These are phyloP conservation scores for Leucozona laternaria DNA, from an alignment of 2,888 invertebrate species.

Conservation along the genomic window DNA sequence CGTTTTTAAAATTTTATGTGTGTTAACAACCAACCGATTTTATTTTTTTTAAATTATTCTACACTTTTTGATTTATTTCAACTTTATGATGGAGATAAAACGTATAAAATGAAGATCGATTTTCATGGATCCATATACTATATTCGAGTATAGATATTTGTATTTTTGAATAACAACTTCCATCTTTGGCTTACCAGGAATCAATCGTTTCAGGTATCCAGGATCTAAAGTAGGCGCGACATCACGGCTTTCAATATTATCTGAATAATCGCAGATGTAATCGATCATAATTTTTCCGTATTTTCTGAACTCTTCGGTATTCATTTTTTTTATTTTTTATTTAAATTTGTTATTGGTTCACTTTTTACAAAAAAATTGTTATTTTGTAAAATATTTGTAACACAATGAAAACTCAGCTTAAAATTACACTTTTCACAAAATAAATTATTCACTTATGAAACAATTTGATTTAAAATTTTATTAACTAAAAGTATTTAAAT, in stretches of 20 bases:
- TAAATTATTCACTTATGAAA: conserved; percentile 3
- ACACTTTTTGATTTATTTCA: too few species aligned
- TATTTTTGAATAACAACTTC: background rate
- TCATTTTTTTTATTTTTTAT: conserved; percentile 85
- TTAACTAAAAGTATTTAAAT: background rate
- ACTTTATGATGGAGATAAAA: background rate
- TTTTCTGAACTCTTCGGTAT: conserved; percentile 89
- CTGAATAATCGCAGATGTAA: conserved; percentile 91
- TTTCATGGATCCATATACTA: background rate
- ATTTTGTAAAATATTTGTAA: background rate
- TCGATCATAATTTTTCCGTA: conserved; percentile 93
- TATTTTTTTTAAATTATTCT: too few species aligned
- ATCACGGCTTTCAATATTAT: conserved; percentile 87
- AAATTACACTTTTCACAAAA: conserved; percentile 2
- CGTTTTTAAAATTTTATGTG: too few species aligned
- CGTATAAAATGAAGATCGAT: background rate
- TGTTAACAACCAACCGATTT: too few species aligned
- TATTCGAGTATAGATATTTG: background rate
- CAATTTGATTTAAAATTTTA: background rate
- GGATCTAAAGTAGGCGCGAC: conserved; percentile 92
- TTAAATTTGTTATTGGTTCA: background rate
- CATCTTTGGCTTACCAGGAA: conserved; percentile 84
- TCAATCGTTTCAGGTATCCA: conserved; percentile 88
- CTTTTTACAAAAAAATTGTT: conserved; percentile 17
- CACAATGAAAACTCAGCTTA: background rate